Conservation (phyloP, 2,113 vertebrate species). For the Lota lota region DNA sequence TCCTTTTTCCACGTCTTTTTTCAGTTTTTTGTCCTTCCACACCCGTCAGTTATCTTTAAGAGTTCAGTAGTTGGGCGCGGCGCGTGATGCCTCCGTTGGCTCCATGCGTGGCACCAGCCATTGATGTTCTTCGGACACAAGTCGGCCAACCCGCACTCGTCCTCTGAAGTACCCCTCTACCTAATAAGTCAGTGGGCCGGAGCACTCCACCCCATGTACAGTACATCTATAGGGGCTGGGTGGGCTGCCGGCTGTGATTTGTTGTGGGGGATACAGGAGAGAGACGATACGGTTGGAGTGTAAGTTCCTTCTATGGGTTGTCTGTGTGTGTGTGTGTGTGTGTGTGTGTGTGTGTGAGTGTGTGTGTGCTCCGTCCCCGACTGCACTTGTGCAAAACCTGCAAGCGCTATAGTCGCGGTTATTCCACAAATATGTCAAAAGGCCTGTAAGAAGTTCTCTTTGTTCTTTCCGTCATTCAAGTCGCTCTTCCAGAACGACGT, state of each 20-base stretch:
- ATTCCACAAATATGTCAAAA: slow-evolving; percentile 47
- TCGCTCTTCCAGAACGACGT: not conserved
- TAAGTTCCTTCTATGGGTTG: slow-evolving; percentile 41
- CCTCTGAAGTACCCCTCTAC: not conserved
- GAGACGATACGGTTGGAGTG: not conserved
- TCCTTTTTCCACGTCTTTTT: not conserved
- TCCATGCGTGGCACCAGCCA: slow-evolving; percentile 9
- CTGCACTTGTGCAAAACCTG: slow-evolving; percentile 56
- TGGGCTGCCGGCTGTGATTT: not conserved
- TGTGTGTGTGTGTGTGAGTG: slow-evolving; percentile 23
- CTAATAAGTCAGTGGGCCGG: not conserved
- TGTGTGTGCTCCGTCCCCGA: no score
- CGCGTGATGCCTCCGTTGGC: not conserved
- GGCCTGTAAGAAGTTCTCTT: slow-evolving; percentile 16
- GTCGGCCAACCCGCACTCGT: not conserved
- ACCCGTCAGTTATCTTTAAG: slow-evolving; percentile 11
- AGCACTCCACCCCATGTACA: not conserved
- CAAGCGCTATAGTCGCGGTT: slow-evolving; percentile 30
- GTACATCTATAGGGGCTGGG: slow-evolving; percentile 13
- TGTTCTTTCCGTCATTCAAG: not conserved
- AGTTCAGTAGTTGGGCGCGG: slow-evolving; percentile 16
- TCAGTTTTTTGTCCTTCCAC: slow-evolving; percentile 10
- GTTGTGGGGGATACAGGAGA: not conserved
- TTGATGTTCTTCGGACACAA: not conserved
- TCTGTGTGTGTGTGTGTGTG: slow-evolving; percentile 19